A percentile compares a stretch with the other conserved stretches of the same genome.
phyloP scores from a whole-genome alignment of 2,113 vertebrate genomes.

The Cyprinodon brontotheroides region DNA sequence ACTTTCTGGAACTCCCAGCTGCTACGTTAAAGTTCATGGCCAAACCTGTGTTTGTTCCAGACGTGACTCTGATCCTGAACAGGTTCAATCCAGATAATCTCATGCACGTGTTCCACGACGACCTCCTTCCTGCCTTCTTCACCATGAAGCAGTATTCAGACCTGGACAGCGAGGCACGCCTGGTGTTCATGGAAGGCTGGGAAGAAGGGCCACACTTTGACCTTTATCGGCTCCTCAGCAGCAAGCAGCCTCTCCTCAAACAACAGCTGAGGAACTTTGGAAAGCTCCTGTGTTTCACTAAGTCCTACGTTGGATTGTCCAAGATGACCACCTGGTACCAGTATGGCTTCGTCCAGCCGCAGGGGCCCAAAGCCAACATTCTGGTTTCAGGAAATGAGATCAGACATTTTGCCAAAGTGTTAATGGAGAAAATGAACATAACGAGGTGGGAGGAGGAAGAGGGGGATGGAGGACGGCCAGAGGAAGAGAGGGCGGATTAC shows the following conservation, averaged over 20 bases:
- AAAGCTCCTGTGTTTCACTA: slow-evolving; percentile 94
- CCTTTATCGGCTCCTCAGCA: slow-evolving; percentile 92
- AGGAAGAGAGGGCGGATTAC: slow-evolving; percentile 80
- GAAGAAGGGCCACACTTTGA: slow-evolving; percentile 91
- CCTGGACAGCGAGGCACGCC: slow-evolving; percentile 85
- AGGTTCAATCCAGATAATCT: slow-evolving; percentile 98
- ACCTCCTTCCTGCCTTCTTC: slow-evolving; percentile 93
- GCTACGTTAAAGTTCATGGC: slow-evolving; percentile 92
- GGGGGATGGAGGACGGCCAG: slow-evolving; percentile 65
- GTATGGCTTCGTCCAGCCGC: slow-evolving; percentile 96
- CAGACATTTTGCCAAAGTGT: slow-evolving; percentile 86
- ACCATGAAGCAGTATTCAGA: slow-evolving; percentile 94
- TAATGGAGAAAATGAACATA: slow-evolving; percentile 87
- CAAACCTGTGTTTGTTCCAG: slow-evolving; percentile 94
- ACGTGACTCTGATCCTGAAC: slow-evolving; percentile 91
- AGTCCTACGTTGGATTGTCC: slow-evolving; percentile 92
- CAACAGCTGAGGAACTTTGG: slow-evolving; percentile 91
- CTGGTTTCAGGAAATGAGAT: slow-evolving; percentile 94
- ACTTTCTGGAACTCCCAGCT: slow-evolving; percentile 94
- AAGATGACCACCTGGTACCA: slow-evolving; percentile 99
- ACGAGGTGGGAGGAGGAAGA: slow-evolving; percentile 69
- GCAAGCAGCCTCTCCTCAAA: slow-evolving; percentile 91
- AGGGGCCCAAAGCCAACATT: slow-evolving; percentile 96
- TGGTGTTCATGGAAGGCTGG: slow-evolving; percentile 99
- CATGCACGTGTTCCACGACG: slow-evolving; percentile 97